A percentile compares a stretch with the other conserved stretches of the same genome.
These are phyloP conservation scores for Candidula unifasciata DNA, from an alignment of 2,888 invertebrate species.

Conservation along the genomic window DNA sequence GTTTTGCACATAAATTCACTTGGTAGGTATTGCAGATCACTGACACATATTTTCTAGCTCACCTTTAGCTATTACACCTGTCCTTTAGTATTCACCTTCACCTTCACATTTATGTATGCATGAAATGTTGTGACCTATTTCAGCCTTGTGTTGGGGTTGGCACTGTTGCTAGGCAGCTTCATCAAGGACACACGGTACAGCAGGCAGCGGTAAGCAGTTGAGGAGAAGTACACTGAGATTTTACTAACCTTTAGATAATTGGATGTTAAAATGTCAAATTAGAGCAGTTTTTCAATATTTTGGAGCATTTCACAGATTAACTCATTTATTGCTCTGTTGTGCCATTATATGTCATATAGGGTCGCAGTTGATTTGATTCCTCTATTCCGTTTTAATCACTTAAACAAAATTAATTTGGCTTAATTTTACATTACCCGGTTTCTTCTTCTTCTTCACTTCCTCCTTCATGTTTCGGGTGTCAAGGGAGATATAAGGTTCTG, in stretches of 20 bases:
- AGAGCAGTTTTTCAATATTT: background rate
- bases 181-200: conserved; percentile 14
- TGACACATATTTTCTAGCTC: background rate
- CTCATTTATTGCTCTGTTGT: too few relatives aligned
- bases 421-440: too few relatives aligned
- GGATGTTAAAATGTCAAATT: background rate
- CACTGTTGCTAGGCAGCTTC: conserved; percentile 16
- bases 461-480: too few relatives aligned
- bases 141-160: conserved; percentile 30
- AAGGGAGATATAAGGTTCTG: too few relatives aligned
- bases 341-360: too few relatives aligned
- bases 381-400: too few relatives aligned
- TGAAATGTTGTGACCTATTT: conserved; percentile 16
- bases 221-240: background rate
- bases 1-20: background rate
- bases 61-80: background rate
- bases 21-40: background rate
- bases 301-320: too few relatives aligned
- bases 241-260: background rate
- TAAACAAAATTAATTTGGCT: too few relatives aligned
- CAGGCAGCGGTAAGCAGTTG: conserved; percentile 37
- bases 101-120: background rate
- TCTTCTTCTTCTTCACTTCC: too few relatives aligned
- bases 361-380: too few relatives aligned
- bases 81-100: background rate